Evolutionary conservation across 2,113 vertebrate genomes (phyloP), one percentile per base, ranked within the genome.

Genomic region (Apteryx owenii): DNA sequence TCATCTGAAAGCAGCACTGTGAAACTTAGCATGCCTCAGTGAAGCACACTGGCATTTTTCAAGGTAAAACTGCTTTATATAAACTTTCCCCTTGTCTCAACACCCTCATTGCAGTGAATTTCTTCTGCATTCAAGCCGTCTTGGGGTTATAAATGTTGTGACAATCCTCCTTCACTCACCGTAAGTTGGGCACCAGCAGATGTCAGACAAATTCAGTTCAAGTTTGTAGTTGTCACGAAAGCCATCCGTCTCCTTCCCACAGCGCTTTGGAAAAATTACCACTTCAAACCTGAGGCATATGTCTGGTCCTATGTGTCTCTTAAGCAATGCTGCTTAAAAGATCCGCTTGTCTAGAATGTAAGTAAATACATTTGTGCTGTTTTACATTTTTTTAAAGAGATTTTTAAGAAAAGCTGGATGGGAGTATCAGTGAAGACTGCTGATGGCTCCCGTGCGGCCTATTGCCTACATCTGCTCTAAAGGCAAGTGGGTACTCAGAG

Each of bases 401-500:
- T 33, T 22, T 66, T 68, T 12, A 73, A 54, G 71, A 21, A 38
- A 73, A 54, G 50, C 9, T 54, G 64, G 6, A 28, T 1, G 0
- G 38, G 70, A 71, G 0, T 1, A 5, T 3, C 6, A 1, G 40
- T 12, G 62, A 66, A 31, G 44, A 58, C n/a, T 6, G 31, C 4
- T 22, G 12, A 4, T 33, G 38, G 36, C 28, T 76, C n/a, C 31
- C 2, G 0, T 9, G 2, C 1, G 1, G 25, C 6, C 15, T 50
- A 12, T 12, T 29, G 25, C 42, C 22, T 22, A 0, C 44, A 17
- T n/a, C 19, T 66, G 36, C 44, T 44, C 19, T 29, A 21, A 38
- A 79, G 31, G 60, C 13, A 65, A 13, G 26, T 0, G 0, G 31
- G 31, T 29, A 12, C 33, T 9, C 51, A 1, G 2, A n/a, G 42